Conservation (phyloP, 2,797 vertebrate species). For the Ctenochaetus hawaiiensis region DNA sequence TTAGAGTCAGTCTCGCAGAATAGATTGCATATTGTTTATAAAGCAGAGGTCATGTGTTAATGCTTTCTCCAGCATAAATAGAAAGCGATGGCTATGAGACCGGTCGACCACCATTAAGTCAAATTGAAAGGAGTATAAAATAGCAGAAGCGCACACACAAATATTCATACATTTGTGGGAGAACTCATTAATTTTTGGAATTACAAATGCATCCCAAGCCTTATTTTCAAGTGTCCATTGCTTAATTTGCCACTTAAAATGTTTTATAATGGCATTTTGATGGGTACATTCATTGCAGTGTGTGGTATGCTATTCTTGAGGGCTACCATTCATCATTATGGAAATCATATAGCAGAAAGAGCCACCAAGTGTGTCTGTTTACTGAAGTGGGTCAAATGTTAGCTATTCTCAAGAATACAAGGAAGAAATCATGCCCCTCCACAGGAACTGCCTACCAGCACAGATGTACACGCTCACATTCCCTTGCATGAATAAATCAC, state of each 20-base stretch:
- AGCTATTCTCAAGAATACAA: conserved; percentile 62
- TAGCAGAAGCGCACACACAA: conserved; percentile 7
- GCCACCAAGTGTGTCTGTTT: conserved; percentile 52
- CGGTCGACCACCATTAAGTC: conserved; percentile 44
- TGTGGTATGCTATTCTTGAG: conserved; percentile 54
- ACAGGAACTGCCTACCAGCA: conserved; percentile 44
- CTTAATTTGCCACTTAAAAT: conserved; percentile 60
- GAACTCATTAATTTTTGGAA: conserved; percentile 57
- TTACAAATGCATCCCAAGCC: conserved; percentile 53
- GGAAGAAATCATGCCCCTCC: conserved; percentile 44
- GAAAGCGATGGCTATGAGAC: conserved; percentile 29
- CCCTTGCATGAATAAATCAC: conserved; percentile 78
- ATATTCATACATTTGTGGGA: conserved; percentile 46
- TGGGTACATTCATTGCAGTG: conserved; percentile 53
- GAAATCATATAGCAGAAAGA: conserved; percentile 64
- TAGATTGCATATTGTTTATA: conserved; percentile 35
- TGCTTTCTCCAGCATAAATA: conserved; percentile 50
- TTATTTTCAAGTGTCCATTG: conserved; percentile 65
- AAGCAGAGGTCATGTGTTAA: conserved; percentile 58
- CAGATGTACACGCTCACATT: conserved; percentile 64
- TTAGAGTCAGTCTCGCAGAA: conserved; percentile 41
- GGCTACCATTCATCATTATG: conserved; percentile 65
- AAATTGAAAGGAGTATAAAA: conserved; percentile 55
- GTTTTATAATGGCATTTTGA: conserved; percentile 67
- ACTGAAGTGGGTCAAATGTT: conserved; percentile 75